phyloP scores from a whole-genome alignment of 37 sponge, comb jelly and placozoan genomes.

The Axinella damicornis region DNA sequence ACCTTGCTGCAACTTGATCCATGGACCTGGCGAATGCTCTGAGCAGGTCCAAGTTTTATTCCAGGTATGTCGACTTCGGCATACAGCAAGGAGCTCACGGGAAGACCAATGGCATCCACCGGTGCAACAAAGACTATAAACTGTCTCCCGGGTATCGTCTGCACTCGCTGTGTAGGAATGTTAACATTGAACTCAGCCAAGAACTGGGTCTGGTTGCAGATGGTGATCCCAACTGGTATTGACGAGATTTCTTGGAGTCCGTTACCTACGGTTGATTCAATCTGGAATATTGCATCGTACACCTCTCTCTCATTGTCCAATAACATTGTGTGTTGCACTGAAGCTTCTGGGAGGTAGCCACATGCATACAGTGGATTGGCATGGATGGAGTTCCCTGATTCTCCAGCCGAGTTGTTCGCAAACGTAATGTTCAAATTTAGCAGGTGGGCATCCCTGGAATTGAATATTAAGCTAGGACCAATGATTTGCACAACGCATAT shows the following conservation, averaged over 20 bases:
- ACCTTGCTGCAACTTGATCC: slow-evolving; percentile 9
- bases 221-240: neutral
- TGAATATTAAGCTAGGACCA: neutral
- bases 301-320: neutral
- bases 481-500: slow-evolving; percentile 27
- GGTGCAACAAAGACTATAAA: slow-evolving; percentile 9
- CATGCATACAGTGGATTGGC: slow-evolving; percentile 53
- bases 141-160: slow-evolving; percentile 18
- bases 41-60: neutral
- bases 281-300: slow-evolving; percentile 12
- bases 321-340: neutral
- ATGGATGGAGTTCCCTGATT: slow-evolving; percentile 46
- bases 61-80: neutral
- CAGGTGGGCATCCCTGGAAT: neutral
- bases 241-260: slow-evolving; percentile 8
- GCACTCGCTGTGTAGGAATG: too few relatives aligned
- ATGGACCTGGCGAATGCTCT: neutral
- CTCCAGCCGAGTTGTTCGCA: slow-evolving; percentile 14
- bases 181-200: neutral
- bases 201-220: slow-evolving; percentile 10
- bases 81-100: slow-evolving; percentile 20
- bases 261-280: neutral
- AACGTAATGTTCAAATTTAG: slow-evolving; percentile 21
- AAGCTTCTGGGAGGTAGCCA: slow-evolving; percentile 35
- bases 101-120: neutral